Evolutionary conservation across 2,888 invertebrate species (phyloP), one percentile per base, ranked within the genome.

Genomic region (Dicranocentrus wangi): DNA sequence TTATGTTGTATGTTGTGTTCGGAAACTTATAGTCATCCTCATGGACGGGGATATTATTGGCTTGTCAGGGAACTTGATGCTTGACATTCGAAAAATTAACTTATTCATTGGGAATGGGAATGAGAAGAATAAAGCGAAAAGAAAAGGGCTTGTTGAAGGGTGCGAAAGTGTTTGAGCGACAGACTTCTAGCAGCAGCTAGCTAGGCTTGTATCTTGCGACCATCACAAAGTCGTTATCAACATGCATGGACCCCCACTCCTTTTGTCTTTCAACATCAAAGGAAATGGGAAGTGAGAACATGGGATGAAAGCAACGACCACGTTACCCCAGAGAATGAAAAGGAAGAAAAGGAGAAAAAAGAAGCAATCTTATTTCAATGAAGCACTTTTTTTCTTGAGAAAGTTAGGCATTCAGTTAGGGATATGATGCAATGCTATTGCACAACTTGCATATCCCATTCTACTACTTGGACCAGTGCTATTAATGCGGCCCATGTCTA

Each of bases 31-130:
- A 21, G 25, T 23, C 25, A 32, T 51, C 3, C 55, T 7, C 15
- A 7, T 32, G 8, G 25, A 55, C 25, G 55, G 15, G 25, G 1
- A 5, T 23, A 23, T 55, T 55, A 55, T 55, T 55, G 55, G 25
- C 55, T 55, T 55, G 55, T 55, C 55, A 25, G 23, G 55, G 25
- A 55, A 10, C 1, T 55, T 23, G 25, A 55, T 55, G 55, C 23
- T 55, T 55, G 55, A 55, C 55, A 55, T 25, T 55, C 25, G 55
- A 51, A 55, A 55, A 55, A 55, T 55, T 55, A 55, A 55, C 55
- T 55, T 55, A 55, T 55, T 55, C 25, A 55, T 55, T 15, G 23
- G 51, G 8, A 3, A 47, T 53, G 21, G 3, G 21, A 53, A 53
- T 21, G 13, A 32, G 19, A 53, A 5, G 21, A 5, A 53, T 17